These are phyloP conservation scores for Scatophagus argus DNA, from an alignment of 2,113 vertebrate species.

Conservation along the genomic window DNA sequence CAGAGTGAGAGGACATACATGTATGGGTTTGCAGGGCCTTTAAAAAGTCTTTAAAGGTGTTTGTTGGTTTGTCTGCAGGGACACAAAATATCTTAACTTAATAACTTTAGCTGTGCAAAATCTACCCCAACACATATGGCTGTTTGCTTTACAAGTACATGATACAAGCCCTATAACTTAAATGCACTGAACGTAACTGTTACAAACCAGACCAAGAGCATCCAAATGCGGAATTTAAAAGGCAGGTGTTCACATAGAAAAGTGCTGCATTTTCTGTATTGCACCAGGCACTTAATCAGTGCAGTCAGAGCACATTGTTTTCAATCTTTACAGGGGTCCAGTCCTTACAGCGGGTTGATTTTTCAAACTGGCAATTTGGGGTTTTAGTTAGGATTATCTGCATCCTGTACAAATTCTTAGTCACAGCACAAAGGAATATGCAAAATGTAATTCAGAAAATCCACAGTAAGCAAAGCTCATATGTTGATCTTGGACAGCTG, in stretches of 20 bases:
- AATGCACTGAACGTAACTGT: background rate
- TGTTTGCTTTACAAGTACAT: background rate
- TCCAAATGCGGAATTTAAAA: background rate
- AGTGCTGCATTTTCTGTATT: background rate
- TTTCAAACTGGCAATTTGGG: slow-evolving; percentile 8
- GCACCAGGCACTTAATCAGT: background rate
- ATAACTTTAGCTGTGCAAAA: background rate
- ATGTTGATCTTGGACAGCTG: slow-evolving; percentile 16
- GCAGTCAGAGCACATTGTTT: slow-evolving; percentile 15
- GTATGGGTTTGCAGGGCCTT: background rate
- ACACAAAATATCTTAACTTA: background rate
- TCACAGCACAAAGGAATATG: slow-evolving; percentile 14
- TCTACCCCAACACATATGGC: background rate
- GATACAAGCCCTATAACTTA: background rate
- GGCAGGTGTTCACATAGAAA: background rate
- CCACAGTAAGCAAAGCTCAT: slow-evolving; percentile 16
- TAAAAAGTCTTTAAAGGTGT: background rate
- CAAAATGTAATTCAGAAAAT: slow-evolving; percentile 41
- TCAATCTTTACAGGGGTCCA: background rate
- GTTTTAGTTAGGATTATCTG: slow-evolving; percentile 27
- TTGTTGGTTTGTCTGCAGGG: background rate
- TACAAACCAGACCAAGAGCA: background rate
- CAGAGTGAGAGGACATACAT: background rate
- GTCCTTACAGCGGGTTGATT: slow-evolving; percentile 1
- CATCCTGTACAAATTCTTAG: background rate